Base-by-base conservation (phyloP, 1,140 invertebrate species). In the Stegodyphus dumicola region DNA sequence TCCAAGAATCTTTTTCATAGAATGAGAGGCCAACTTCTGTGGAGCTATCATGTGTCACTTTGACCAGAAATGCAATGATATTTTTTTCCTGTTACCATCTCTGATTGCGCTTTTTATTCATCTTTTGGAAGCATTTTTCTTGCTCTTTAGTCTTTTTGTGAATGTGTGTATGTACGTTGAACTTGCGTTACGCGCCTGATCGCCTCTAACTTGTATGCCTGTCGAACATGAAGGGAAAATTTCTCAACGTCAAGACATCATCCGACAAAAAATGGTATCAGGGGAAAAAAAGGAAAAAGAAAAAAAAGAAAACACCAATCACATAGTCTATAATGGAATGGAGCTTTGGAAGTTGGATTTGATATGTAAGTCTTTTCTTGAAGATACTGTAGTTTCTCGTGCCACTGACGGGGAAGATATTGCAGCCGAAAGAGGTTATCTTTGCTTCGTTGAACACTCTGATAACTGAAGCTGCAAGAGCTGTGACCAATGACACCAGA, bases 301-400 rank as follows among this genome's bases (percentile, higher is more conserved):
- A 56, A 54, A 9, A 3, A 56, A 75, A 75, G 53, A 56, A 54
- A n/a, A 33, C 53, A 33, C 73, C 73, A 75, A 75, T 75, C 73
- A 75, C 73, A 53, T 53, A 75, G 73, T 75, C 52, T 75, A 75
- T 75, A 75, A 75, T 54, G 73, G 73, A 75, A 75, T 75, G 53
- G 73, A 75, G 54, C 51, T 75, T 75, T 33, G 73, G 54, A 54
- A 53, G 51, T 52, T 18, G 52, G 73, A 75, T 75, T 75, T 75
- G 73, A 75, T 75, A 75, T 56, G 73, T 75, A 73, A 73, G 71
- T 73, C 71, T 73, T 73, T 73, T 73, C 71, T 73, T 73, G 33
- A 73, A 73, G 71, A 73, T 75, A 75, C 73, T 17, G 52, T 18
- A 75, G 73, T 71, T 33, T 56, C 53, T 11, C 51, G 71, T 51